Percentiles rank a stretch among this genome's conserved stretches.
phyloP scores from a whole-genome alignment of 2,888 invertebrate species.

The Acrocera orbiculus region DNA sequence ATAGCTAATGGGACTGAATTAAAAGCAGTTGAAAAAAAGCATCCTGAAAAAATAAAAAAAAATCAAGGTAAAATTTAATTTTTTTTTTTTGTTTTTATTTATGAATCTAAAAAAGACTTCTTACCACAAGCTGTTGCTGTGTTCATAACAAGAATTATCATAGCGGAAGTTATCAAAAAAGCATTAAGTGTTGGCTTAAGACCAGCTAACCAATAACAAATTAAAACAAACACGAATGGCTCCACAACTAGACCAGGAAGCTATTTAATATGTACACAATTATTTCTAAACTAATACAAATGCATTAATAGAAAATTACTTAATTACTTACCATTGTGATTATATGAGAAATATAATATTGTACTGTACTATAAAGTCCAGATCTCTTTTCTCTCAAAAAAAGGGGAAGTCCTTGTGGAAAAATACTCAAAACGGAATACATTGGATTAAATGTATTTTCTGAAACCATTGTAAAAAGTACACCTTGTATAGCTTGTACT shows the following conservation, averaged over 20 bases:
- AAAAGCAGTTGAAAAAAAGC: slow-evolving; percentile 71
- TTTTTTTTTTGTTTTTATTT: slow-evolving; percentile 22
- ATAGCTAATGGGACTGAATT: slow-evolving; percentile 63
- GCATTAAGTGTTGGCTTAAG: slow-evolving; percentile 47
- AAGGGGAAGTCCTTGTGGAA: slow-evolving; percentile 63
- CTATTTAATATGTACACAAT: slow-evolving; percentile 35
- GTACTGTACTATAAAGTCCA: slow-evolving; percentile 60
- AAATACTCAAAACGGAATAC: slow-evolving; percentile 73
- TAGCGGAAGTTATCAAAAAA: slow-evolving; percentile 47
- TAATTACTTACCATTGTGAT: slow-evolving; percentile 52
- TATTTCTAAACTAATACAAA: neutral
- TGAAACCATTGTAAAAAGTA: slow-evolving; percentile 69
- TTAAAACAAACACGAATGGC: slow-evolving; percentile 59
- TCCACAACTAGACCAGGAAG: slow-evolving; percentile 71
- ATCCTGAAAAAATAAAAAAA: slow-evolving; percentile 31
- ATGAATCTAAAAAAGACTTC: too few species aligned
- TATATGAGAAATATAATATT: slow-evolving; percentile 67
- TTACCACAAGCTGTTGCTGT: slow-evolving; percentile 79
- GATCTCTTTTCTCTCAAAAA: slow-evolving; percentile 66
- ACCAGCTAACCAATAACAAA: slow-evolving; percentile 81
- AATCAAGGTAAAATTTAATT: neutral
- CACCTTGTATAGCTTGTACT: slow-evolving; percentile 75
- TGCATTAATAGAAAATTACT: slow-evolving; percentile 1
- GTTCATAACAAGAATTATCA: slow-evolving; percentile 63
- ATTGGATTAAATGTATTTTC: slow-evolving; percentile 85